These are phyloP conservation scores for Ostrea denselamellosa DNA, from an alignment of 1,140 invertebrate species.

Conservation along the genomic window DNA sequence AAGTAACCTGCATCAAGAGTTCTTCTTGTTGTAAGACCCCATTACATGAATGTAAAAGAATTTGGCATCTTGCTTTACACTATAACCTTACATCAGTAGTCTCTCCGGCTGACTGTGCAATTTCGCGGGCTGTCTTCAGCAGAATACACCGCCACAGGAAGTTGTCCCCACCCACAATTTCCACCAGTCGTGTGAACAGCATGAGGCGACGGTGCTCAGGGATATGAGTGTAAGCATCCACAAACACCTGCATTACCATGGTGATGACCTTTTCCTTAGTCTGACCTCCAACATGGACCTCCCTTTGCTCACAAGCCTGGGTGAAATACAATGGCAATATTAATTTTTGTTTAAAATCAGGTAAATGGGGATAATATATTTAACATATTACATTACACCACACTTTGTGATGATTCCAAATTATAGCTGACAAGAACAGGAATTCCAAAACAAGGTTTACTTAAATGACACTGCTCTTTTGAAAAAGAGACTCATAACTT, in stretches of 20 bases:
- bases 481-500: neutral
- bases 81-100: neutral
- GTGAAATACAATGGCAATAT: neutral
- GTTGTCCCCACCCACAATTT: conserved; percentile 84
- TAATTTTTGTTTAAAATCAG: no score
- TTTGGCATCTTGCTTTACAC: neutral
- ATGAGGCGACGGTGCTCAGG: conserved; percentile 91
- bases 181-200: conserved; percentile 89
- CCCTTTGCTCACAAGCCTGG: conserved; percentile 70
- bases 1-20: no score
- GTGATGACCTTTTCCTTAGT: conserved; percentile 80
- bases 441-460: no score
- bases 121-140: conserved; percentile 71
- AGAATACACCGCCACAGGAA: conserved; percentile 85
- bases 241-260: conserved; percentile 90
- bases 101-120: neutral
- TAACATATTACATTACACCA: no score
- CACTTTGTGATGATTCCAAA: no score
- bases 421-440: no score
- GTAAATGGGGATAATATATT: no score
- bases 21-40: no score
- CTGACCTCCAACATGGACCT: conserved; percentile 54
- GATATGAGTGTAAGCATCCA: conserved; percentile 92
- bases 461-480: no score
- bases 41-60: no score